A percentile compares a stretch with the other conserved stretches of the same genome.
These are phyloP conservation scores for Myripristis jacobus DNA, from an alignment of 2,797 vertebrate species.

Conservation along the genomic window DNA sequence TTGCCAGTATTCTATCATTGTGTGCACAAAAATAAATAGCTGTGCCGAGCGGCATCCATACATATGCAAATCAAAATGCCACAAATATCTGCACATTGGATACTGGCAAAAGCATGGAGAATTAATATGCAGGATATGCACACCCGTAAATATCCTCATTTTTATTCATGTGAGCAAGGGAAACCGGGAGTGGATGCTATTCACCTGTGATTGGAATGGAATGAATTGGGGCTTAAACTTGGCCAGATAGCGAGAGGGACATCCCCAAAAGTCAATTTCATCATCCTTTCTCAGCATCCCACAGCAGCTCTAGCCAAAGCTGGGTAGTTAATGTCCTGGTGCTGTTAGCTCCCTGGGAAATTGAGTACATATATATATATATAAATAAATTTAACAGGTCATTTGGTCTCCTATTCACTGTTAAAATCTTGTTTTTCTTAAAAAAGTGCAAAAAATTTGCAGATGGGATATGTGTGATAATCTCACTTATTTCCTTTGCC, in stretches of 20 bases:
- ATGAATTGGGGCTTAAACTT: slow-evolving; percentile 35
- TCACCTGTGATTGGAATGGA: slow-evolving; percentile 49
- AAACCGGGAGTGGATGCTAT: slow-evolving; percentile 16
- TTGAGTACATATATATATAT: no score
- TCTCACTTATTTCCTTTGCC: no score
- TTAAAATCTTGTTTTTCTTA: no score
- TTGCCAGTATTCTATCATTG: not conserved
- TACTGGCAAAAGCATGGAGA: slow-evolving; percentile 25
- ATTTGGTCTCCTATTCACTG: no score
- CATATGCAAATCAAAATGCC: slow-evolving; percentile 60
- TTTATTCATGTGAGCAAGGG: slow-evolving; percentile 59
- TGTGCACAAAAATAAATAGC: slow-evolving; percentile 23
- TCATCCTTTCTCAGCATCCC: slow-evolving; percentile 51
- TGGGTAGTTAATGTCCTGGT: slow-evolving; percentile 42
- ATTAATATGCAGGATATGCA: slow-evolving; percentile 42
- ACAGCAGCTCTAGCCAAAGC: slow-evolving; percentile 54
- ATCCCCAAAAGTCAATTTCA: slow-evolving; percentile 60
- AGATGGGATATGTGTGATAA: no score
- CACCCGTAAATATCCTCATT: slow-evolving; percentile 36
- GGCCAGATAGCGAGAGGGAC: slow-evolving; percentile 34
- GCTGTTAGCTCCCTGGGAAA: slow-evolving; percentile 45
- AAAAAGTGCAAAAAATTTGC: no score
- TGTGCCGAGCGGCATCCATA: not conserved
- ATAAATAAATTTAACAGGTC: no score
- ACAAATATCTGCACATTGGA: slow-evolving; percentile 52